Evolutionary conservation across 2,797 vertebrate genomes (phyloP).

Genomic region (Lacerta viridis): DNA sequence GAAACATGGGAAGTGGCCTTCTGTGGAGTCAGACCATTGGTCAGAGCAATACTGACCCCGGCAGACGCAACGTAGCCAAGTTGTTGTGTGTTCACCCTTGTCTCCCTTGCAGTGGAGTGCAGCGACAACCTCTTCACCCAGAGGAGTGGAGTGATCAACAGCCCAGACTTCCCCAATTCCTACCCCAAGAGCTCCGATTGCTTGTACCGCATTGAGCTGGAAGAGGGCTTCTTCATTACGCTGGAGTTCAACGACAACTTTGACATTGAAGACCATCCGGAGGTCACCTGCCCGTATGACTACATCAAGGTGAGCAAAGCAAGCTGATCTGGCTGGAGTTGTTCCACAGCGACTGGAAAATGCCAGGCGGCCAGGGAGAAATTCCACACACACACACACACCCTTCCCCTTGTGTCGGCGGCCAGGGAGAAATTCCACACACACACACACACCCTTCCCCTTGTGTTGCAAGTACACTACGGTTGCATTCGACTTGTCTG

Average conservation of each 20-base stretch:
- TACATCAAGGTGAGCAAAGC: slow-evolving; percentile 87
- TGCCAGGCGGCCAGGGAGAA: too few species aligned
- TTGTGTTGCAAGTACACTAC: not conserved
- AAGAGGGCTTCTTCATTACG: slow-evolving; percentile 88
- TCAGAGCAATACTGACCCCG: too few species aligned
- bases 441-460: not conserved
- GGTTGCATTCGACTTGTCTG: too few species aligned
- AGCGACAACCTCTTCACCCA: slow-evolving; percentile 90
- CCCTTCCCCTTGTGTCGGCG: not conserved
- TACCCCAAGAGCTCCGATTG: slow-evolving; percentile 96
- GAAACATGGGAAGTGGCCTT: not conserved
- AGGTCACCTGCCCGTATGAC: slow-evolving; percentile 93
- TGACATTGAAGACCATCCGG: slow-evolving; percentile 94
- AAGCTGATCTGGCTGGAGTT: not conserved
- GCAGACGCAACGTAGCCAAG: too few species aligned
- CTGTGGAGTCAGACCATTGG: not conserved
- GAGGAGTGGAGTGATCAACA: slow-evolving; percentile 86
- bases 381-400: too few species aligned
- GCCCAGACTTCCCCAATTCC: slow-evolving; percentile 88
- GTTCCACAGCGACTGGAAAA: not conserved
- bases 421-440: too few species aligned
- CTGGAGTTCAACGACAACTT: slow-evolving; percentile 91
- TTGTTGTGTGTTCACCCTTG: not conserved
- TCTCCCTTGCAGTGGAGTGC: slow-evolving; percentile 89
- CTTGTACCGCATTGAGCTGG: slow-evolving; percentile 87